These are phyloP conservation scores for Lordiphosa clarofinis DNA, from an alignment of 1,140 invertebrate genomes.

Conservation along the genomic window DNA sequence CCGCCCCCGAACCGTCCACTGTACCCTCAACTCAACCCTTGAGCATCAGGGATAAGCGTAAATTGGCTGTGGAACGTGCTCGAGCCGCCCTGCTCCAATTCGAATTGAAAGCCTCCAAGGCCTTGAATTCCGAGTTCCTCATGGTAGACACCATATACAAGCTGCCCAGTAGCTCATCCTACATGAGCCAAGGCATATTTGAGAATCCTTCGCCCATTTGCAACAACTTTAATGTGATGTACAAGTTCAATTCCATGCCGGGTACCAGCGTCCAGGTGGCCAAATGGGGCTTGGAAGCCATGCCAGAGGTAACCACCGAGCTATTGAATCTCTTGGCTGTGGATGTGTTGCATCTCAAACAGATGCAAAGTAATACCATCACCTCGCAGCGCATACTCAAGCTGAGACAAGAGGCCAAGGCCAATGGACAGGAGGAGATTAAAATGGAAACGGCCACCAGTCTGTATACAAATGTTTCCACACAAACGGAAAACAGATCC, in stretches of 20 bases:
- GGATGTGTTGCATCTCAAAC: conserved; percentile 23
- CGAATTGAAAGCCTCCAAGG: conserved; percentile 7
- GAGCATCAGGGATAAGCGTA: conserved; percentile 20
- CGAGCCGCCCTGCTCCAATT: conserved; percentile 13
- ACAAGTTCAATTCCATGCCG: conserved; percentile 49
- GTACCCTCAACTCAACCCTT: background rate
- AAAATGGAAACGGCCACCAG: conserved; percentile 15
- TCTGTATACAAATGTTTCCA: conserved; percentile 23
- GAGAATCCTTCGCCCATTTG: conserved; percentile 53
- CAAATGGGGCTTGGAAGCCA: conserved; percentile 47
- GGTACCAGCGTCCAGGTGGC: conserved; percentile 27
- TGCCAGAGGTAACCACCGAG: conserved; percentile 26
- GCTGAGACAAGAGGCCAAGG: conserved; percentile 12
- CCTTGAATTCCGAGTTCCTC: conserved; percentile 17
- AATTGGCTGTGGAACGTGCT: conserved; percentile 20
- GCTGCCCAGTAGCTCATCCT: conserved; percentile 22
- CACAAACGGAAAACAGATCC: conserved; percentile 23
- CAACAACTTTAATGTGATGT: conserved; percentile 54
- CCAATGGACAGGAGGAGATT: background rate
- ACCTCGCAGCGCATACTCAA: conserved; percentile 34
- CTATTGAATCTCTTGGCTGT: conserved; percentile 45
- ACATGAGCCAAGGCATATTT: conserved; percentile 18
- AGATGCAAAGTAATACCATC: conserved; percentile 25
- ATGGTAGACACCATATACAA: conserved; percentile 46
- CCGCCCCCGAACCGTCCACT: background rate